Conservation (phyloP, 2,113 vertebrate genomes). For the Ploceus nigricollis region DNA sequence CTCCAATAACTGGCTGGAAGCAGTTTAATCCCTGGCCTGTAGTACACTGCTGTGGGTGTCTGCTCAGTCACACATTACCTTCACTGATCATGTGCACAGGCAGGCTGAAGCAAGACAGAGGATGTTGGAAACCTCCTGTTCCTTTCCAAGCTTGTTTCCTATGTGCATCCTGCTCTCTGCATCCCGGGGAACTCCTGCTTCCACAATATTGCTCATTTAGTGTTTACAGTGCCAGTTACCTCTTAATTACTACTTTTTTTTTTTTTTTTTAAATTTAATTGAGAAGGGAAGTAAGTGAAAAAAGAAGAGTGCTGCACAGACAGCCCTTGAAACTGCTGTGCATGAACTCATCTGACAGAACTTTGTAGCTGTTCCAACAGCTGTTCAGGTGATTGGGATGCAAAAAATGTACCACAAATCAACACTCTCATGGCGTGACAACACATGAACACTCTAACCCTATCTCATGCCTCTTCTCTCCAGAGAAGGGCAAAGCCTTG, state of each 20-base stretch:
- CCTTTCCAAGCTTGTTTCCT: neutral
- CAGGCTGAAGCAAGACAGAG: neutral
- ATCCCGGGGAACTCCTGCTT: neutral
- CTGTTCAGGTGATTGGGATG: neutral
- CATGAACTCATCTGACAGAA: neutral
- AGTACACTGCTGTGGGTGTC: neutral
- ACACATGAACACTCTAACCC: neutral
- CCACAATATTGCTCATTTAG: neutral
- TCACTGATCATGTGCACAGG: neutral
- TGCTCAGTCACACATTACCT: neutral
- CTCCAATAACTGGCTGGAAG: neutral
- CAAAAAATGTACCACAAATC: neutral
- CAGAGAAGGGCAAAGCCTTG: neutral
- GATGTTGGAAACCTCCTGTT: neutral
- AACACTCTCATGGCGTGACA: neutral
- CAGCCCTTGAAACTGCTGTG: neutral
- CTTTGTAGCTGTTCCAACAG: neutral
- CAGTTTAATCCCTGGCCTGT: neutral
- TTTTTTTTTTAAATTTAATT: neutral
- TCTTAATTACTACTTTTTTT: neutral
- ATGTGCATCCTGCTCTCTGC: neutral
- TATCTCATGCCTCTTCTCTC: neutral
- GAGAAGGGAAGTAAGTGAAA: neutral
- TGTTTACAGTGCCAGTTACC: neutral
- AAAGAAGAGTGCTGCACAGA: neutral